Base-by-base conservation (phyloP, 1,140 invertebrate genomes). In the Drosophila pseudoobscura region DNA sequence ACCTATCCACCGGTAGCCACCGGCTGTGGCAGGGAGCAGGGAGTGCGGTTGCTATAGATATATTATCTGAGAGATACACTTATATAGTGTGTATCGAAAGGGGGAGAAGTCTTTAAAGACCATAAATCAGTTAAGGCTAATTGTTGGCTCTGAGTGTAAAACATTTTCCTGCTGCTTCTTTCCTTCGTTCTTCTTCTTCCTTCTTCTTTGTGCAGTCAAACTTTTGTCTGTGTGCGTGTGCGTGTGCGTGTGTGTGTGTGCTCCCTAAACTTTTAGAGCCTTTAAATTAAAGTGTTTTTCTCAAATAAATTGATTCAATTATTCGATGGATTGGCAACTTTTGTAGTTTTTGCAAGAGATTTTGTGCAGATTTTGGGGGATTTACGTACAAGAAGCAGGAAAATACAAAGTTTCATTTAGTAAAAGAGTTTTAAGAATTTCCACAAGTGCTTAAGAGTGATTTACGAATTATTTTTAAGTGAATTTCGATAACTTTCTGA, bases 61-160 rank as follows among this genome's bases (percentile, higher is more conserved):
- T 44, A 73, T 63, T 39, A 39, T 39, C 11, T 13, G 11, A 39
- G 35, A 47, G 58, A 56, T 60, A 55, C 35, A 13, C 20, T 20
- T 20, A 20, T 20, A 20, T 26, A 26, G 24, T 26, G 5, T 26
- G 4, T 63, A 78, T 50, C 39, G 26, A 62, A 20, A 45, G 31
- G 43, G 53, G 22, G 20, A 31, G n/a, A 55, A 75, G 54, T 54
- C 61, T 59, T 78, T 57, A 66, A 59, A 59, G 53, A 63, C 26
- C 54, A 69, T 55, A 75, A 75, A 75, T 68, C 55, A 74, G 45
- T 65, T 64, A 73, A 64, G 47, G 52, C 52, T 74, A 73, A 74
- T 75, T 74, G 53, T 50, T 43, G 64, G 44, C 49, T 62, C 49
- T 62, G 29, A 1, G 6, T n/a, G 41, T 26, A 22, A 57, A 53